These are phyloP conservation scores for Apaloderma vittatum DNA, from an alignment of 2,113 vertebrate genomes.

Conservation along the genomic window DNA sequence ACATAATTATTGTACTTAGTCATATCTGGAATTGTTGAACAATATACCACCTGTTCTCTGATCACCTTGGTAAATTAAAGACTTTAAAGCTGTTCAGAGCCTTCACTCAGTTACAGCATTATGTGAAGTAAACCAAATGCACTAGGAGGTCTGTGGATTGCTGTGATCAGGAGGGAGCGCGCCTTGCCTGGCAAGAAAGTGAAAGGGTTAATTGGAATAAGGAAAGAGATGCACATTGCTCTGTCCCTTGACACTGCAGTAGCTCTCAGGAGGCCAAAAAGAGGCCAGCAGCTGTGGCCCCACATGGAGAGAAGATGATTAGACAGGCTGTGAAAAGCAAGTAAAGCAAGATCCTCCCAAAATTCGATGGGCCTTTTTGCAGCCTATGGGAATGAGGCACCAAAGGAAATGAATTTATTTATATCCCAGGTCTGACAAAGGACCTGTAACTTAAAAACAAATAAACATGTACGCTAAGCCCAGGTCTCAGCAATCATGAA, in stretches of 20 bases:
- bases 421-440: not conserved
- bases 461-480: not conserved
- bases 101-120: not conserved
- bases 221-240: not conserved
- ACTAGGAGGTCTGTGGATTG: not conserved
- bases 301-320: not conserved
- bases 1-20: not conserved
- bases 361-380: not conserved
- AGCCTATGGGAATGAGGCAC: not conserved
- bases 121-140: not conserved
- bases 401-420: not conserved
- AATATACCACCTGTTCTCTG: slow-evolving; percentile 7
- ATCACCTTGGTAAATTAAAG: not conserved
- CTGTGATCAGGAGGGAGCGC: not conserved
- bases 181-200: not conserved
- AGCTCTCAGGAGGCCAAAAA: not conserved
- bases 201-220: not conserved
- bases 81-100: not conserved
- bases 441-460: not conserved
- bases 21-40: not conserved
- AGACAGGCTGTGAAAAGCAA: not conserved
- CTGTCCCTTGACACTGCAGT: not conserved
- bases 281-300: not conserved
- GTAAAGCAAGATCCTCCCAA: not conserved
- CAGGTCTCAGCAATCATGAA: not conserved